Evolutionary conservation across 2,797 vertebrate genomes (phyloP).

Genomic region (Pampus argenteus): DNA sequence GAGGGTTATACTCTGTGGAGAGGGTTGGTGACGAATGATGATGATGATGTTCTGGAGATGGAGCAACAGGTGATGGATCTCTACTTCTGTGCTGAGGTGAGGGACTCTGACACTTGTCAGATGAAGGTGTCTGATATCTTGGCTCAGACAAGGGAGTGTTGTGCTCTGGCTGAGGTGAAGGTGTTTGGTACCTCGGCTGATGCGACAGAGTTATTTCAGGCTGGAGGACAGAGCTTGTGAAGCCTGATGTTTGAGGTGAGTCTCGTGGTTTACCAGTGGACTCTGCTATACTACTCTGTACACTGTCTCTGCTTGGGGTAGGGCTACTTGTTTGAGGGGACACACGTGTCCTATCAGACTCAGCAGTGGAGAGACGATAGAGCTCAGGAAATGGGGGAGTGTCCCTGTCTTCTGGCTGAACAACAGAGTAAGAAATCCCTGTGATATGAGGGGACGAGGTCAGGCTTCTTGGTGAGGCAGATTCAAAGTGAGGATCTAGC

Average conservation of each 20-base stretch:
- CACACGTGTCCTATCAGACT: constrained; percentile 40
- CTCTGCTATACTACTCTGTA: constrained; percentile 44
- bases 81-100: constrained; percentile 53
- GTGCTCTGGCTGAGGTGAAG: constrained; percentile 57
- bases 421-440: constrained; percentile 71
- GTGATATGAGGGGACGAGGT: constrained; percentile 74
- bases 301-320: constrained; percentile 40
- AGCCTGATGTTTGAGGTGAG: constrained; percentile 42
- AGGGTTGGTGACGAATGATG: constrained; percentile 38
- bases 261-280: constrained; percentile 32
- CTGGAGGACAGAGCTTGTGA: constrained; percentile 44
- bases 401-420: constrained; percentile 67
- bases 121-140: constrained; percentile 42
- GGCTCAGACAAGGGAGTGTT: constrained; percentile 56
- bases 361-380: constrained; percentile 47
- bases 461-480: constrained; percentile 54
- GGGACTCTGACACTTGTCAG: constrained; percentile 45
- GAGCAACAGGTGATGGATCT: constrained; percentile 49
- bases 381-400: constrained; percentile 65
- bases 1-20: constrained; percentile 35
- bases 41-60: constrained; percentile 43
- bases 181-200: constrained; percentile 53
- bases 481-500: constrained; percentile 34
- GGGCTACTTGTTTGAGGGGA: constrained; percentile 48
- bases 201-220: constrained; percentile 47